A percentile compares a stretch with the other conserved stretches of the same genome.
phyloP scores from a whole-genome alignment of 2,797 vertebrate species.

The Pelodytes ibericus region DNA sequence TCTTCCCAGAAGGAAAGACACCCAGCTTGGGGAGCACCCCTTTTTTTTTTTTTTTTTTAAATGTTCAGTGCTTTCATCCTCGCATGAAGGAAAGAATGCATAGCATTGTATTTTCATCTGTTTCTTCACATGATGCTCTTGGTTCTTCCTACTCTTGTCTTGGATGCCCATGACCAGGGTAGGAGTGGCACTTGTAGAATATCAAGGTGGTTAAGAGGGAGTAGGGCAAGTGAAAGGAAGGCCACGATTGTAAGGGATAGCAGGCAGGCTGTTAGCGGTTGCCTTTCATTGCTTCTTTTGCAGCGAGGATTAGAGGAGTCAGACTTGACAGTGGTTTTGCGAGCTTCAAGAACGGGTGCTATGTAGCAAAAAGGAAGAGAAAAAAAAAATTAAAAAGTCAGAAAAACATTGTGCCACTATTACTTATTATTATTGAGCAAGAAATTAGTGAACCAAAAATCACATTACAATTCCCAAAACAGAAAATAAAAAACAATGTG shows the following conservation, averaged over 20 bases:
- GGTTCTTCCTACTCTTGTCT: slow-evolving; percentile 14
- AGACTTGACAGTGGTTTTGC: slow-evolving; percentile 97
- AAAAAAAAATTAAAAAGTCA: background rate
- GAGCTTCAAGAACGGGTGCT: slow-evolving; percentile 98
- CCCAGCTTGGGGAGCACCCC: slow-evolving; percentile 3
- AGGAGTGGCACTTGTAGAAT: slow-evolving; percentile 35
- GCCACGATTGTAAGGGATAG: slow-evolving; percentile 35
- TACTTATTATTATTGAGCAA: too few species aligned
- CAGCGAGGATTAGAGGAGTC: slow-evolving; percentile 96
- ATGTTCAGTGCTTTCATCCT: slow-evolving; percentile 18
- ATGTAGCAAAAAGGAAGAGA: slow-evolving; percentile 39
- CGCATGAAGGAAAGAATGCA: slow-evolving; percentile 15
- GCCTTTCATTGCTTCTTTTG: slow-evolving; percentile 99
- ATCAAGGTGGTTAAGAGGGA: slow-evolving; percentile 34
- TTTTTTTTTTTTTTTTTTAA: slow-evolving; percentile 1
- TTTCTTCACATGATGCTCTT: slow-evolving; percentile 19
- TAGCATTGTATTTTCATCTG: background rate
- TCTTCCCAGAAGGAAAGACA: slow-evolving; percentile 33
- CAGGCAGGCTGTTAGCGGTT: slow-evolving; percentile 81
- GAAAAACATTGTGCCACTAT: background rate
- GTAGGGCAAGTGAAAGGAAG: slow-evolving; percentile 54
- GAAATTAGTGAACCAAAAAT: too few species aligned
- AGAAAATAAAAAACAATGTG: too few species aligned
- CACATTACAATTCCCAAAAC: too few species aligned
- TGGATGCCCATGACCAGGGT: slow-evolving; percentile 16